Evolutionary conservation across 2,797 vertebrate genomes (phyloP), one percentile per base, ranked within the genome.

Genomic region (Diceros bicornis): DNA sequence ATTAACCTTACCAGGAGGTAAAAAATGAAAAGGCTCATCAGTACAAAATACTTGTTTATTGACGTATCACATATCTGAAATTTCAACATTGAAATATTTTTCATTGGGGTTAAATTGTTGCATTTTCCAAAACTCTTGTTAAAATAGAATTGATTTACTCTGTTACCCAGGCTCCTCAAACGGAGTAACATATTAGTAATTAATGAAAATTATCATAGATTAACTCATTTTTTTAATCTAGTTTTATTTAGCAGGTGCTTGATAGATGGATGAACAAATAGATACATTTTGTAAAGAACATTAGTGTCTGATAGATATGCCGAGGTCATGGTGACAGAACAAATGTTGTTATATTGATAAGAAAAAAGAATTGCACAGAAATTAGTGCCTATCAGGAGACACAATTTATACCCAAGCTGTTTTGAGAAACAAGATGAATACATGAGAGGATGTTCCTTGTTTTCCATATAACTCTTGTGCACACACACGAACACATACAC

Each of bases 361-460:
- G 27, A 52, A 83, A 92, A 93, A 84, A 83, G 5, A 8, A 68
- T 64, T 85, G 23, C 29, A 74, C 34, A 66, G 21, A 84, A 84
- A 61, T 88, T 66, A 47, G 66, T 34, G 3, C 37, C n/a, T 34
- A 64, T 83, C 32, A 64, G 27, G 25, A 77, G 20, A 44, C 23
- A 78, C 7, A 34, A 66, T 44, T 68, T 68, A 55, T n/a, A 47
- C 2, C 2, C 17, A 91, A 37, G 32, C 7, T 79, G 10, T 71
- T 97, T 92, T 66, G 20, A 92, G 55, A 77, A 88, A 77, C 0
- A 41, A n/a, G 27, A 68, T 52, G 20, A 78, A 41, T 71, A 72
- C 8, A 59, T 77, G 21, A 27, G 23, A 72, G n/a, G 13, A 3
- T 92, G 6, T 29, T 57, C 8, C 29, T 75, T 89, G n/a, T 81